A percentile compares a stretch with the other conserved stretches of the same genome.
Evolutionary conservation across 1,140 invertebrate species (phyloP).

Genomic region (Bombus terrestris): DNA sequence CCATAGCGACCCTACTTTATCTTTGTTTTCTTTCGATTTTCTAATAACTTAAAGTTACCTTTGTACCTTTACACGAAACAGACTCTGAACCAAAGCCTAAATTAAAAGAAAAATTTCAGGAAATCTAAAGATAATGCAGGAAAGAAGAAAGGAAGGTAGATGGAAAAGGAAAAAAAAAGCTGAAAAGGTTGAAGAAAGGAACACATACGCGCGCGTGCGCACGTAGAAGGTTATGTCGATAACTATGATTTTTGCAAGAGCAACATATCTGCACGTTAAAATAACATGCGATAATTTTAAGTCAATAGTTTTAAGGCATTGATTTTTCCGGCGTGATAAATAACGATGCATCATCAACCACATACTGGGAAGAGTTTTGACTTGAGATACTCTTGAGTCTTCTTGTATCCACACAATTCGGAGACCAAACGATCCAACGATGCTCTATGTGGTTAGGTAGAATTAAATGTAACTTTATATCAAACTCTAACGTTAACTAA

Average conservation of each 20-base stretch:
- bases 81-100: constrained; percentile 25
- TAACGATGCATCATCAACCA: constrained; percentile 32
- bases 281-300: constrained; percentile 12
- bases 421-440: constrained; percentile 75
- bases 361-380: constrained; percentile 34
- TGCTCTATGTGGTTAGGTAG: constrained; percentile 79
- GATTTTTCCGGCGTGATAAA: constrained; percentile 25
- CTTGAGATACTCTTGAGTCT: constrained; percentile 61
- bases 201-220: not conserved
- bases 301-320: constrained; percentile 45
- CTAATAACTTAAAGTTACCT: constrained; percentile 42
- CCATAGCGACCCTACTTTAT: constrained; percentile 51
- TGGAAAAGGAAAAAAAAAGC: not conserved
- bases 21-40: constrained; percentile 27
- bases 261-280: constrained; percentile 20
- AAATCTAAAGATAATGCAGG: constrained; percentile 67
- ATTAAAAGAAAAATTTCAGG: constrained; percentile 8
- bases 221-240: not conserved
- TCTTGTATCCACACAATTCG: constrained; percentile 57
- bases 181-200: not conserved
- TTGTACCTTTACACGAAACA: constrained; percentile 14
- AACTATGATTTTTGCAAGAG: constrained; percentile 8
- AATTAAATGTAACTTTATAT: constrained; percentile 78
- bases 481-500: constrained; percentile 80
- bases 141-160: constrained; percentile 51